Conservation (phyloP, 2,888 invertebrate genomes). For the Camponotus fellah region DNA sequence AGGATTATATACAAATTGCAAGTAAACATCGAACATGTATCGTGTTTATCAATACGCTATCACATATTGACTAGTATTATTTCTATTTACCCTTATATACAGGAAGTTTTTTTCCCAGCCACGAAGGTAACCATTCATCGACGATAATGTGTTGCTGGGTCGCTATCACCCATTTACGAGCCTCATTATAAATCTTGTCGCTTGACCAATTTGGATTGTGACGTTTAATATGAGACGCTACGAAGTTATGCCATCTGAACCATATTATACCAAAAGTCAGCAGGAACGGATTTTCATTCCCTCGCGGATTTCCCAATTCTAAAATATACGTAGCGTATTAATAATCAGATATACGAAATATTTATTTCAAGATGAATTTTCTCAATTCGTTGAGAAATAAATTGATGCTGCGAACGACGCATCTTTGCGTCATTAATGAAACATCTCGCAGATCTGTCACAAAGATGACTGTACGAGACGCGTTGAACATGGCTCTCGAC, state of each 20-base stretch:
- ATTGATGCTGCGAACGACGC: background rate
- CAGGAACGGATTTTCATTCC: constrained; percentile 87
- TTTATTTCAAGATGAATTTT: constrained; percentile 31
- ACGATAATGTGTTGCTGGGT: constrained; percentile 87
- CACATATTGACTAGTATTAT: background rate
- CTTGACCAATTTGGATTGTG: constrained; percentile 85
- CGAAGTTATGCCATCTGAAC: constrained; percentile 87
- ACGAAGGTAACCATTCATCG: constrained; percentile 87
- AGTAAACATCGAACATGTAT: constrained; percentile 3
- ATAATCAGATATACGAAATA: background rate
- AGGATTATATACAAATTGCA: background rate
- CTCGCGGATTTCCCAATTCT: constrained; percentile 87
- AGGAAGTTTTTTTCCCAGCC: constrained; percentile 82
- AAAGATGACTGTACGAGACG: constrained; percentile 87
- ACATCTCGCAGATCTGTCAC: constrained; percentile 52
- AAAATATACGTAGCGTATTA: constrained; percentile 60
- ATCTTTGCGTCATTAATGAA: background rate
- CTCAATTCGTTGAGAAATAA: background rate
- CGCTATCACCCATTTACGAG: constrained; percentile 88
- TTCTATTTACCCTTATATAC: constrained; percentile 75
- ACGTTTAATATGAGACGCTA: constrained; percentile 84
- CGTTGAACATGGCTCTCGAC: constrained; percentile 89
- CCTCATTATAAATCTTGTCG: constrained; percentile 87
- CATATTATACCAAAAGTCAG: constrained; percentile 87
- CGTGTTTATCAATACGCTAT: background rate